Percentiles rank a stretch among this genome's conserved stretches.
These are phyloP conservation scores for Gymnarchus niloticus DNA, from an alignment of 2,113 vertebrate genomes.

Conservation along the genomic window DNA sequence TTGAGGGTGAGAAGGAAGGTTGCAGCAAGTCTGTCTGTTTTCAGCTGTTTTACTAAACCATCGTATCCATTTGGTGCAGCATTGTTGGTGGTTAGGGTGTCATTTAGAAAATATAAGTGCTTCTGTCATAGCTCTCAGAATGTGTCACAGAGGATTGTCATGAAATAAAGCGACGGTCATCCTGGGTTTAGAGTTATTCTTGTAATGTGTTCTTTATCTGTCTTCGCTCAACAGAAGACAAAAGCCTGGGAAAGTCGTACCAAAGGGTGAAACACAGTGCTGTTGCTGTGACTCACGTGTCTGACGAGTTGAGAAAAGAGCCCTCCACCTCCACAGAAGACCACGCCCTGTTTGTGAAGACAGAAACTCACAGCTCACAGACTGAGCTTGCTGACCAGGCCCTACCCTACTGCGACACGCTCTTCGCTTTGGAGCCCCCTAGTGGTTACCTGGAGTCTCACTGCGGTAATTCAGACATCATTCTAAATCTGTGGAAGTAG, in stretches of 20 bases:
- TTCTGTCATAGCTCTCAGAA: too few species aligned
- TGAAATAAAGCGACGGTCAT: too few species aligned
- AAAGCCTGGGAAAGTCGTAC: slow-evolving; percentile 80
- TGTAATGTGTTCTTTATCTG: too few species aligned
- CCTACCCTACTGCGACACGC: slow-evolving; percentile 79
- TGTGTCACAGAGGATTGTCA: too few species aligned
- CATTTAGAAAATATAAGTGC: too few species aligned
- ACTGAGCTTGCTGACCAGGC: slow-evolving; percentile 83
- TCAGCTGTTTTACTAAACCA: too few species aligned
- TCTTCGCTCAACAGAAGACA: slow-evolving; percentile 75
- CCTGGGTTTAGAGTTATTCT: too few species aligned
- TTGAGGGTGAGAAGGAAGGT: too few species aligned
- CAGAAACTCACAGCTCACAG: slow-evolving; percentile 86
- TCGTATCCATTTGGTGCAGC: too few species aligned
- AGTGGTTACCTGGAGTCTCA: slow-evolving; percentile 90
- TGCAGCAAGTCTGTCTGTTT: too few species aligned
- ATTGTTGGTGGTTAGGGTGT: too few species aligned
- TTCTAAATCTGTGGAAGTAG: not conserved
- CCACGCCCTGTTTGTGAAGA: slow-evolving; percentile 87
- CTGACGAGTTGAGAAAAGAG: slow-evolving; percentile 81
- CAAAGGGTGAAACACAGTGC: slow-evolving; percentile 91
- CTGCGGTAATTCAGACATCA: slow-evolving; percentile 74
- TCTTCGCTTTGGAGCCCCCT: slow-evolving; percentile 91
- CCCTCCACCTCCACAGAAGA: slow-evolving; percentile 92
- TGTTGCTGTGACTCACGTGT: slow-evolving; percentile 65